These are phyloP conservation scores for Micrasema longulum DNA, from an alignment of 1,140 invertebrate genomes.

Conservation along the genomic window DNA sequence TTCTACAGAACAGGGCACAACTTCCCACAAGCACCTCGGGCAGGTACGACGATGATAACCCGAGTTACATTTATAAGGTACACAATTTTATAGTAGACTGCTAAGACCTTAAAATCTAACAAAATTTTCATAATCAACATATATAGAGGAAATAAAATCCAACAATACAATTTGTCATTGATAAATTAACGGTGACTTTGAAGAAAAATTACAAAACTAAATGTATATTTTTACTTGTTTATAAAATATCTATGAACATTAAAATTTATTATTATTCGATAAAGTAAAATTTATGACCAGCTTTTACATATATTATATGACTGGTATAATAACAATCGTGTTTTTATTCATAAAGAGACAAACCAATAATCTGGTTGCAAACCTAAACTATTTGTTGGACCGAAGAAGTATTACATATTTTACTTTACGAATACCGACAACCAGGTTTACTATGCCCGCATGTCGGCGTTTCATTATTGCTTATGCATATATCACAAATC, in stretches of 20 bases:
- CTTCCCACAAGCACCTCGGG: constrained; percentile 28
- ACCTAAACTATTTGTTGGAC: constrained; percentile 37
- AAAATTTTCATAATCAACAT: constrained; percentile 41
- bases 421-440: not conserved
- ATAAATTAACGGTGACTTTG: constrained; percentile 34
- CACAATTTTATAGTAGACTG: constrained; percentile 41
- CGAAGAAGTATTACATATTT: not conserved
- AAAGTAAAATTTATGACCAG: constrained; percentile 15
- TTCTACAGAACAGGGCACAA: not conserved
- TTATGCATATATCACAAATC: constrained; percentile 47
- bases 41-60: constrained; percentile 40
- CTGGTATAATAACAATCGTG: constrained; percentile 4
- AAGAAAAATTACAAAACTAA: constrained; percentile 19
- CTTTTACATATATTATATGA: constrained; percentile 13
- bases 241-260: constrained; percentile 1
- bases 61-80: constrained; percentile 45
- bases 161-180: constrained; percentile 42
- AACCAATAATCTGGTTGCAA: constrained; percentile 13
- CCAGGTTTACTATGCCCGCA: constrained; percentile 6
- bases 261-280: constrained; percentile 15
- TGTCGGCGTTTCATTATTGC: constrained; percentile 40
- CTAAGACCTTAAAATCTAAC: constrained; percentile 43
- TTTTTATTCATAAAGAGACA: constrained; percentile 28
- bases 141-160: constrained; percentile 45
- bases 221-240: not conserved